Percentiles rank a stretch among this genome's conserved stretches.
Evolutionary conservation across 2,797 vertebrate genomes (phyloP).

Genomic region (Masticophis lateralis): DNA sequence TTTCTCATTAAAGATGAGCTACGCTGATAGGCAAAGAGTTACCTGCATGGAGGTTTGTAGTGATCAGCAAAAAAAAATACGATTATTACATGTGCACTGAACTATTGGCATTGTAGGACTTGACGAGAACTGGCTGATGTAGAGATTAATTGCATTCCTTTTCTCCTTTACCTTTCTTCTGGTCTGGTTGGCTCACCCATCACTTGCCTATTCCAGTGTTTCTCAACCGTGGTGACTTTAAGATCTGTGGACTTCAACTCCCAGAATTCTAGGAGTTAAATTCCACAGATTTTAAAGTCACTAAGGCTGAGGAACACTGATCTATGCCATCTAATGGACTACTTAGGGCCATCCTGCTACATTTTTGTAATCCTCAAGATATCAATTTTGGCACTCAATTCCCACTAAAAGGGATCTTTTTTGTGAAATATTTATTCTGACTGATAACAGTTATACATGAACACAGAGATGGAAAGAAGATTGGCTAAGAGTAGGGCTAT

Average conservation of each 20-base stretch:
- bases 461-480: neutral
- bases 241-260: neutral
- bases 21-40: neutral
- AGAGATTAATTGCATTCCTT: neutral
- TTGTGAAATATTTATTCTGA: neutral
- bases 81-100: neutral
- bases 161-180: neutral
- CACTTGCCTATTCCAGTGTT: neutral
- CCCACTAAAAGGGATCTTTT: neutral
- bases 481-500: neutral
- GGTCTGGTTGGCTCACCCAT: neutral
- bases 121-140: neutral
- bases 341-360: neutral
- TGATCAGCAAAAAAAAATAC: neutral
- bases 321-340: neutral
- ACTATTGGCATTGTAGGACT: neutral
- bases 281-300: neutral
- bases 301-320: neutral
- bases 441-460: neutral
- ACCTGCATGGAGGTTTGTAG: neutral
- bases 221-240: neutral
- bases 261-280: neutral
- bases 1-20: neutral
- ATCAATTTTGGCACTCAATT: neutral
- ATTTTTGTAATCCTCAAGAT: neutral